Conservation (phyloP, 2,113 vertebrate species). For the Loxodonta africana region DNA sequence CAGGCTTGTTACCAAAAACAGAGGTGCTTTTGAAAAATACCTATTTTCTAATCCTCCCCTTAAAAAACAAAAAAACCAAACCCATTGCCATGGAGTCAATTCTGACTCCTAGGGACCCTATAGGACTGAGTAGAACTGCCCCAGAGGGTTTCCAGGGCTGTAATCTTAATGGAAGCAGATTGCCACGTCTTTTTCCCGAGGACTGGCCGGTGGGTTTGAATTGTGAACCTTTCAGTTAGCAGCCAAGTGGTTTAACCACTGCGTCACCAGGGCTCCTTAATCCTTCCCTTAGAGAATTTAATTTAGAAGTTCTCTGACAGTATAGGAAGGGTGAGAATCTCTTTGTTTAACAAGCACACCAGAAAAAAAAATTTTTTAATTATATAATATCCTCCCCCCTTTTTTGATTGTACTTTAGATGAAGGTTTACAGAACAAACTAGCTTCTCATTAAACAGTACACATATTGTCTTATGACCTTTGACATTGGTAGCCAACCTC, state of each 20-base stretch:
- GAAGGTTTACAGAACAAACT: too few species aligned
- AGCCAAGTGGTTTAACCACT: neutral
- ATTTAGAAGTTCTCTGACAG: neutral
- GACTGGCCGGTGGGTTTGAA: neutral
- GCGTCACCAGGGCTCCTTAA: neutral
- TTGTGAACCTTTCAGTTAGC: neutral
- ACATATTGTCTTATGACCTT: too few species aligned
- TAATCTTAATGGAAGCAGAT: neutral
- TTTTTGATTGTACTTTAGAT: too few species aligned
- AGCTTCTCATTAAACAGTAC: too few species aligned
- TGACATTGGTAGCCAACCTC: too few species aligned
- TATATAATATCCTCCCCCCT: too few species aligned
- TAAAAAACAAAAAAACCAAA: neutral
- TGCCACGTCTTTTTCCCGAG: too few species aligned
- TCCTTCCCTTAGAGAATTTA: too few species aligned
- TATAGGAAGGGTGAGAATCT: neutral
- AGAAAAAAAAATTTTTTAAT: neutral
- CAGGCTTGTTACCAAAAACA: neutral
- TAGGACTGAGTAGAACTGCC: neutral
- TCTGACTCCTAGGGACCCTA: neutral
- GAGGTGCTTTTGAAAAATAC: neutral
- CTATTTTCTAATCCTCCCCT: neutral
- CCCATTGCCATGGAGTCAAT: neutral
- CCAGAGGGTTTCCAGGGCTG: neutral
- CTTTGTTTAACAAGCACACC: accelerated